Evolutionary conservation across 2,888 invertebrate species (phyloP), one percentile per base, ranked within the genome.

Genomic region (Coenonympha arcania): DNA sequence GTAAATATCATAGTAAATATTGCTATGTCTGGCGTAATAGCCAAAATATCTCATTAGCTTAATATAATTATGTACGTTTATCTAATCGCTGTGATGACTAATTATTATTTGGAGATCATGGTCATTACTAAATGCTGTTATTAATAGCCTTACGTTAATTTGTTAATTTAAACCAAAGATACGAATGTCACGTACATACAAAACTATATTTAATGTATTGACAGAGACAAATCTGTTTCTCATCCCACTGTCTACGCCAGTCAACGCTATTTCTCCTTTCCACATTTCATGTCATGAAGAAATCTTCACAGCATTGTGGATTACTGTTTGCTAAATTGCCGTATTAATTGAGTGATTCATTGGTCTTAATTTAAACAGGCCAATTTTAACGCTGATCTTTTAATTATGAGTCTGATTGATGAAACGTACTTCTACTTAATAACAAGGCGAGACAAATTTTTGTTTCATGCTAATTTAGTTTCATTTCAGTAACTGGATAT

Each of bases 131-230:
- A 31, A 31, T 18, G 22, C 22, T 44, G 13, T 33, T 19, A 30
- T 41, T 41, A 39, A 26, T 26, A 50, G 44, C 20, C 16, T 50
- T 33, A 50, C n/a, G n/a, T 44, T 44, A 24, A 33, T 31, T 44
- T 50, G 19, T n/a, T n/a, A n/a, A n/a, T n/a, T n/a, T n/a, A n/a
- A n/a, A 44, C 37, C 37, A 15, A 36, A 24, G 40, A 24, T 40
- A 30, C 30, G 8, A 26, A 15, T 22, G n/a, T 30, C n/a, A 37
- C 8, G 13, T 20, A 20, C 19, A 19, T 6, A 19, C 6, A 16
- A 16, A 15, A 33, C 11, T 30, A 30, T 6, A 26, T 2, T 26
- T 30, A 30, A 9, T 9, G 28, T 15, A 33, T 33, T 16, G 16
- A 33, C 8, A 16, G 8, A 16, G 16, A 33, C 1, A 33, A 33